Base-by-base conservation (phyloP, 2,797 vertebrate genomes). In the Bovichtus variegatus region DNA sequence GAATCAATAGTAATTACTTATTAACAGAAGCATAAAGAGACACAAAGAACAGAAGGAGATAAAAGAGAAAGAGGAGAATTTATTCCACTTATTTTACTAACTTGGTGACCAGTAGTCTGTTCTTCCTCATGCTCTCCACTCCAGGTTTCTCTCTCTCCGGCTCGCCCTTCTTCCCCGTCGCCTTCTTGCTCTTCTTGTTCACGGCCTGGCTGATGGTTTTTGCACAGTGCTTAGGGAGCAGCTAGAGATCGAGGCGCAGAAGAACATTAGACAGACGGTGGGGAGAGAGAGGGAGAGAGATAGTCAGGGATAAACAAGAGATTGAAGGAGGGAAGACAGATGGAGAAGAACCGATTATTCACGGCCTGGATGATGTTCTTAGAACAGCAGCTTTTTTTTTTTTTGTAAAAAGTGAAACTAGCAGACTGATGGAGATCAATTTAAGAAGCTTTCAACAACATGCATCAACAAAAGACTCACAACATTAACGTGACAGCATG, bases 171-270 rank as follows among this genome's bases (percentile, higher is more conserved):
- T 96, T 96, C 40, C 95, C 95, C 3, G 97, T 98, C 72, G 97
- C 97, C 92, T 99, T 99, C 95, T 99, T 99, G 72, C 97, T 98
- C 93, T 99, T 99, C 92, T 99, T 99, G 93, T 99, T 99, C 89
- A 99, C 98, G 12, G 98, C 98, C 94, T 99, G 98, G 94, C 98
- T 99, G 96, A 99, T 99, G 89, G 98, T 99, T 95, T 99, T 99
- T 81, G 98, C 98, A 94, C 98, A 99, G 94, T 99, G 98, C 88
- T 99, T 99, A 76, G 98, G 98, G 91, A 99, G 95, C 90, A 99
- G 94, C 98, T 99, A 47, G 21, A 49, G 8, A 34, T 3, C 66
- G 11, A 59, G 12, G 51, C 49, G 36, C 0, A n/a, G 31, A 9
- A 31, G 46, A 60, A 29, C 9, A 46, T 40, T n/a, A 65, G 21